A percentile compares a stretch with the other conserved stretches of the same genome.
Evolutionary conservation across 2,888 invertebrate species (phyloP).

Genomic region (Amphipyra berbera): DNA sequence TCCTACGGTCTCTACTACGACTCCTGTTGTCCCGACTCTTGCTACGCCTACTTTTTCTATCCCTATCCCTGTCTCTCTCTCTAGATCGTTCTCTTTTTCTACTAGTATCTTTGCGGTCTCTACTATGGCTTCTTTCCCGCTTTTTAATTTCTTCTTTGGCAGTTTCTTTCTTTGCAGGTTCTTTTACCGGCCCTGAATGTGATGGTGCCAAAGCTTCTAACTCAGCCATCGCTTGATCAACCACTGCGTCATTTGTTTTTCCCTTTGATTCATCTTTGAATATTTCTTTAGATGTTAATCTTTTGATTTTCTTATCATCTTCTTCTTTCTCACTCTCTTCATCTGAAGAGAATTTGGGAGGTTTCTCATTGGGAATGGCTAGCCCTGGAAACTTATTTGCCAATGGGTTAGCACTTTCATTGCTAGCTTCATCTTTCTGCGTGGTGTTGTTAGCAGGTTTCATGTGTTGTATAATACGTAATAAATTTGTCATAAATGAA

Average conservation of each 20-base stretch:
- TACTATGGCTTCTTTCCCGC: conserved; percentile 70
- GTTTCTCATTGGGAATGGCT: conserved; percentile 94
- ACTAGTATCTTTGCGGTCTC: conserved; percentile 67
- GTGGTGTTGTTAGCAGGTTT: conserved; percentile 89
- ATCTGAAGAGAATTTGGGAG: conserved; percentile 79
- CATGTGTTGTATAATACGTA: conserved; percentile 99
- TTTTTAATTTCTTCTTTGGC: conserved; percentile 65
- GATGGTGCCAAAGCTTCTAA: conserved; percentile 96
- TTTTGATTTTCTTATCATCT: conserved; percentile 63
- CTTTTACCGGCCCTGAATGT: conserved; percentile 62
- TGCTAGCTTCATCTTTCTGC: conserved; percentile 60
- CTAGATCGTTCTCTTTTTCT: conserved; percentile 72
- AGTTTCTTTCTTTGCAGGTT: conserved; percentile 67
- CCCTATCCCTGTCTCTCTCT: conserved; percentile 63
- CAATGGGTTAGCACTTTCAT: conserved; percentile 87
- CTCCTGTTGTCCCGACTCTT: conserved; percentile 65
- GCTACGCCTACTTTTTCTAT: conserved; percentile 58
- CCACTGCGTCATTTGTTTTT: conserved; percentile 83
- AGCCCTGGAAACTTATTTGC: conserved; percentile 94
- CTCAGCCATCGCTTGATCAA: conserved; percentile 96
- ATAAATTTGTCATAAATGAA: conserved; percentile 97
- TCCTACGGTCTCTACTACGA: conserved; percentile 64
- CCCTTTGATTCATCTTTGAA: conserved; percentile 80
- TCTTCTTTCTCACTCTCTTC: conserved; percentile 79
- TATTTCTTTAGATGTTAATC: conserved; percentile 82